Evolutionary conservation across 1,140 invertebrate species (phyloP), one percentile per base, ranked within the genome.

Genomic region (Drosophila trapezifrons): DNA sequence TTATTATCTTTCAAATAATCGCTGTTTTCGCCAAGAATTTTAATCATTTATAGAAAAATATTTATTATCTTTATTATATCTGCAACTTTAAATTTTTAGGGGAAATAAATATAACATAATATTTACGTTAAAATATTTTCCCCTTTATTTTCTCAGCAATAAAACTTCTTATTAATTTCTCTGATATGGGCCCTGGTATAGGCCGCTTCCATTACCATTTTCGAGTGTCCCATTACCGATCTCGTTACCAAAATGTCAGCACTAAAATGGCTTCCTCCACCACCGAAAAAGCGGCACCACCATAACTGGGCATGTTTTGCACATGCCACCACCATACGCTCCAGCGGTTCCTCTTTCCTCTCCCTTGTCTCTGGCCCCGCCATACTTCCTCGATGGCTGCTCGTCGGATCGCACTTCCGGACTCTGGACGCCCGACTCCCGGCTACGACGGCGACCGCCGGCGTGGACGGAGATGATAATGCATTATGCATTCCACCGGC

Each of bases 401-500:
- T 80, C 77, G 70, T 10, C 71, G 79, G 74, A 65, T 71, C 47
- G 69, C 79, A 83, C 59, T 83, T 83, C 82, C 84, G 82, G 83
- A 67, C 60, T 55, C 22, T 35, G 47, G 46, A 63, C 40, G 18
- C 12, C 43, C 32, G 40, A 22, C 27, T n/a, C n/a, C n/a, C n/a
- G n/a, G n/a, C n/a, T n/a, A n/a, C n/a, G n/a, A n/a, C 17, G 46
- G 35, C 20, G 77, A 87, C 82, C 82, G 60, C 79, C 82, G 38
- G 59, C 56, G 46, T 63, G 46, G 43, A 49, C 72, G 72, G 51
- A 52, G 51, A 87, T 86, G 82, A 87, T 86, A 86, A 87, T 86
- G 82, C 82, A 86, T 87, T 69, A 86, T 86, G 66, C 78, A 85
- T 85, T 85, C 58, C 66, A 70, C 35, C 67, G 67, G 75, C 55